A percentile compares a stretch with the other conserved stretches of the same genome.
Evolutionary conservation across 2,113 vertebrate genomes (phyloP).

Genomic region (Tyto alba): DNA sequence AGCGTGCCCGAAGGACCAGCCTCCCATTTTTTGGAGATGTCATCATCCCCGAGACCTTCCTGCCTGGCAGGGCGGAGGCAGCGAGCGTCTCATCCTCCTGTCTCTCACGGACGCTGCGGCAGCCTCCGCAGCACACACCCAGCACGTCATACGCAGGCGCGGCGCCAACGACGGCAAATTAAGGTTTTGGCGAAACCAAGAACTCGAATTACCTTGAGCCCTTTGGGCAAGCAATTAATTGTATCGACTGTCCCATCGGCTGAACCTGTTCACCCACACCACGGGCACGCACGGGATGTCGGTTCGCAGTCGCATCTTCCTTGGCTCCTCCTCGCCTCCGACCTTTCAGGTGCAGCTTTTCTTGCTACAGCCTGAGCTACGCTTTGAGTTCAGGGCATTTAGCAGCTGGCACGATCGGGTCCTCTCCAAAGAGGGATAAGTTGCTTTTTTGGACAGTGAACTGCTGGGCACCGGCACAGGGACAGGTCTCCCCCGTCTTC

Average conservation of each 20-base stretch:
- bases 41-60: not conserved
- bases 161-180: fast-evolving
- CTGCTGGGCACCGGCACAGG: not conserved
- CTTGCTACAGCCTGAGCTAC: not conserved
- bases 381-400: not conserved
- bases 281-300: fast-evolving
- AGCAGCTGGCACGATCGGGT: not conserved
- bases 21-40: not conserved
- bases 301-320: fast-evolving
- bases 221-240: not conserved
- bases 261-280: not conserved
- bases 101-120: not conserved
- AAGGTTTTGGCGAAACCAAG: not conserved
- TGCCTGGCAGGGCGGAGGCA: fast-evolving
- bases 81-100: fast-evolving
- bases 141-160: not conserved
- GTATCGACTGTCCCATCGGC: fast-evolving
- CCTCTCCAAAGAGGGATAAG: not conserved
- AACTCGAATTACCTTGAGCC: fast-evolving
- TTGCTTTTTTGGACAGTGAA: not conserved
- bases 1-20: fast-evolving
- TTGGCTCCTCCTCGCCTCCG: fast-evolving
- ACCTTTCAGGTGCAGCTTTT: not conserved
- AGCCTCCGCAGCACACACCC: not conserved
- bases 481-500: not conserved